Evolutionary conservation across 2,113 vertebrate species (phyloP).

Genomic region (Ciconia boyciana): DNA sequence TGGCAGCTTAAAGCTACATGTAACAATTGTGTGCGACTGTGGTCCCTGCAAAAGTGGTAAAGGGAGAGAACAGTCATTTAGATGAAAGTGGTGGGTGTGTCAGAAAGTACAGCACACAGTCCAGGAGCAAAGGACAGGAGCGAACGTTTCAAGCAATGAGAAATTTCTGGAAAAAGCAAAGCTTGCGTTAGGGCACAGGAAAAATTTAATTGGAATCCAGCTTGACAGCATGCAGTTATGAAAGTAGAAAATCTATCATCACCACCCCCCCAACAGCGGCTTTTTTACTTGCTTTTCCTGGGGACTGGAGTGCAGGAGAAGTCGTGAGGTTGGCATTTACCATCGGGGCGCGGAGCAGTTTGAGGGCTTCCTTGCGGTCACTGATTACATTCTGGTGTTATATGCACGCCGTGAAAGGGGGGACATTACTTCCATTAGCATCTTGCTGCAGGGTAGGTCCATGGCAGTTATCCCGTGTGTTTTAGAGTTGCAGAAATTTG

Average conservation of each 20-base stretch:
- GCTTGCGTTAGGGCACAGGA: not conserved
- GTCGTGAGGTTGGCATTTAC: not conserved
- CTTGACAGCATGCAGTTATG: not conserved
- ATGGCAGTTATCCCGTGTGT: accelerated
- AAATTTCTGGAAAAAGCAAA: constrained; percentile 33
- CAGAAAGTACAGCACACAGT: not conserved
- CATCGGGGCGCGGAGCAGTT: accelerated
- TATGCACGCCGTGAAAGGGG: not conserved
- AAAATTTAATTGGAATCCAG: constrained; percentile 11
- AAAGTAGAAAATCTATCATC: constrained; percentile 24
- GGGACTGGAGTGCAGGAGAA: not conserved
- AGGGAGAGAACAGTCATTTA: not conserved
- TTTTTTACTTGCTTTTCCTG: not conserved
- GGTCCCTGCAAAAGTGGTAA: not conserved
- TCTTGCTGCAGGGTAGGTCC: accelerated
- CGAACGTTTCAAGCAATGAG: not conserved
- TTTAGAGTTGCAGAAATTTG: not conserved
- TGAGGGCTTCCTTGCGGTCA: not conserved
- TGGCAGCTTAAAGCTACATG: not conserved
- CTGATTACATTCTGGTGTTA: accelerated
- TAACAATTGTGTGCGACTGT: not conserved
- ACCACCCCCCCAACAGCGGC: not conserved
- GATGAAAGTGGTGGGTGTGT: not conserved
- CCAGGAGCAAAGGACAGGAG: not conserved
- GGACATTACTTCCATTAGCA: accelerated